phyloP scores from a whole-genome alignment of 2,797 vertebrate species.

The Novumbra hubbsi region DNA sequence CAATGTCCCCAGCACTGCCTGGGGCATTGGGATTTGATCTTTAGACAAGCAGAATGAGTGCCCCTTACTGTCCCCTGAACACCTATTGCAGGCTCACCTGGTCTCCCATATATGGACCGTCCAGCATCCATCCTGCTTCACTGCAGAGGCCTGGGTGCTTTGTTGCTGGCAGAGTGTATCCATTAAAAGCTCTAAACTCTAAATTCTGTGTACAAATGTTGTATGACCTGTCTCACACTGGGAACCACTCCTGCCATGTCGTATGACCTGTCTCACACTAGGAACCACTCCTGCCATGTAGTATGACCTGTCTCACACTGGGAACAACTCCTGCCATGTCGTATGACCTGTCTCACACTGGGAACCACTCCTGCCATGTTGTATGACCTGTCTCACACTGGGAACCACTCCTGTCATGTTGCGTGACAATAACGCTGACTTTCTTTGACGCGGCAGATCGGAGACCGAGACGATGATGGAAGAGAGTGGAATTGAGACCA shows the following conservation, averaged over 20 bases:
- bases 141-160: no score
- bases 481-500: conserved; percentile 94
- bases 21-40: no score
- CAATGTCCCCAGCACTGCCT: no score
- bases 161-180: no score
- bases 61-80: no score
- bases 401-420: background rate
- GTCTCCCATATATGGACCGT: no score
- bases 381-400: background rate
- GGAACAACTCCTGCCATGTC: background rate
- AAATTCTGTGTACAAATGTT: no score
- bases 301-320: background rate
- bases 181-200: no score
- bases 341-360: background rate
- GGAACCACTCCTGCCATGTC: background rate
- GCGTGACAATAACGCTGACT: background rate
- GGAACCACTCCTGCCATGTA: background rate
- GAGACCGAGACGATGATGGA: conserved; percentile 90
- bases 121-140: no score
- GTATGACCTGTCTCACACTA: background rate
- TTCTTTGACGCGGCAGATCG: conserved; percentile 17
- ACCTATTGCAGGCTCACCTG: no score
- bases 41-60: no score
- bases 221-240: background rate
- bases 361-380: background rate